These are phyloP conservation scores for Norana najaformis DNA, from an alignment of 2,888 invertebrate genomes.

Conservation along the genomic window DNA sequence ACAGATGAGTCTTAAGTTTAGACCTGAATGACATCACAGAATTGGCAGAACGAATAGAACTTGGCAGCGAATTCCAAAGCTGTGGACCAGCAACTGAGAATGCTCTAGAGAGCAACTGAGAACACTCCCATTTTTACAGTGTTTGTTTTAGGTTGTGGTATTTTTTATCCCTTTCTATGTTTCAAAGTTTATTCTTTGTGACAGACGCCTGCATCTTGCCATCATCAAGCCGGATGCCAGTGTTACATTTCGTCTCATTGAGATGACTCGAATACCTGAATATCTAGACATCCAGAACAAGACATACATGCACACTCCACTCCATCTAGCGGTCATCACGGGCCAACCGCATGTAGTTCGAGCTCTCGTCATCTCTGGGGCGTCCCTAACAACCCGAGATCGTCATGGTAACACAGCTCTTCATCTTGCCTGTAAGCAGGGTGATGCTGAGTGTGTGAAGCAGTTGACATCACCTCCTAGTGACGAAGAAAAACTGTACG, in stretches of 20 bases:
- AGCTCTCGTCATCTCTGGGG: constrained; percentile 80
- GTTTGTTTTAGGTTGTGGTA: background rate
- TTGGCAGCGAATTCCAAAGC: no score
- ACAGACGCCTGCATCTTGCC: constrained; percentile 18
- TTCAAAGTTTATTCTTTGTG: background rate
- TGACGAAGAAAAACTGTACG: constrained; percentile 34
- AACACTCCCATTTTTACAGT: background rate
- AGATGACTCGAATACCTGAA: background rate
- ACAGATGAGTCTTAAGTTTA: no score
- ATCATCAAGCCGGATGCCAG: background rate
- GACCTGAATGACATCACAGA: no score
- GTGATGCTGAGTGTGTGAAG: constrained; percentile 73
- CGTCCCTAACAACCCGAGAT: constrained; percentile 71
- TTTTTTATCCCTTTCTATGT: background rate
- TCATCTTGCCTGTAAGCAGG: constrained; percentile 78
- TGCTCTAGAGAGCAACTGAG: no score
- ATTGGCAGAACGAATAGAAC: no score
- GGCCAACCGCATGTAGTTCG: constrained; percentile 76
- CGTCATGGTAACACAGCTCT: constrained; percentile 81
- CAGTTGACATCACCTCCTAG: constrained; percentile 69
- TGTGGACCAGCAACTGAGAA: no score
- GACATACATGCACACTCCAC: constrained; percentile 69
- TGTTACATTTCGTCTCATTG: background rate
- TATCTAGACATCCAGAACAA: constrained; percentile 20
- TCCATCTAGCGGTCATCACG: constrained; percentile 84